These are phyloP conservation scores for Clanis bilineata DNA, from an alignment of 2,888 invertebrate genomes.

Conservation along the genomic window DNA sequence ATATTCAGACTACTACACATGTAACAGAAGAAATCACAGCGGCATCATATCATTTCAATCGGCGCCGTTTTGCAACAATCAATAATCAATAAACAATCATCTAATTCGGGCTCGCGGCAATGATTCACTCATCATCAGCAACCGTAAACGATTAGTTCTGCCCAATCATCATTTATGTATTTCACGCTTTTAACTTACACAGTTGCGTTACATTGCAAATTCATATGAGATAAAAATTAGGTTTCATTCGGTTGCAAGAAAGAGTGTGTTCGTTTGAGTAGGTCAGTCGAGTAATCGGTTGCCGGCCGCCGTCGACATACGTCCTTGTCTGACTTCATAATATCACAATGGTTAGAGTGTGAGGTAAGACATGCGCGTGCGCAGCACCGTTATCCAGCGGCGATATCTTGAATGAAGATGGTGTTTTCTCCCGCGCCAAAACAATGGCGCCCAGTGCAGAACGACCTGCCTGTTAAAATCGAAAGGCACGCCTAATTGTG, in stretches of 20 bases:
- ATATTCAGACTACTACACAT: background rate
- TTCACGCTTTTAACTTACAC: slow-evolving; percentile 57
- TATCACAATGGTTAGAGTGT: slow-evolving; percentile 32
- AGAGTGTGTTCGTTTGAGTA: slow-evolving; percentile 80
- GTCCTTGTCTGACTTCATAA: slow-evolving; percentile 42
- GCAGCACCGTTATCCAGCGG: slow-evolving; percentile 78
- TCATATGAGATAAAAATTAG: slow-evolving; percentile 78
- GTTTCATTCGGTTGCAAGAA: slow-evolving; percentile 81
- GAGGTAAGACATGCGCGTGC: slow-evolving; percentile 57
- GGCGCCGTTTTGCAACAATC: background rate
- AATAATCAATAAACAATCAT: slow-evolving; percentile 2
- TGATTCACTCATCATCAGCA: background rate
- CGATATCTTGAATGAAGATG: slow-evolving; percentile 82
- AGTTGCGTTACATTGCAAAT: slow-evolving; percentile 65
- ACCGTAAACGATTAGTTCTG: slow-evolving; percentile 19
- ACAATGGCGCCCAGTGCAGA: slow-evolving; percentile 68
- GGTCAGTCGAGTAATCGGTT: slow-evolving; percentile 81
- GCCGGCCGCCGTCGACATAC: slow-evolving; percentile 61
- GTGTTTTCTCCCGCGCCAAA: slow-evolving; percentile 80
- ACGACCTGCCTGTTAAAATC: slow-evolving; percentile 68
- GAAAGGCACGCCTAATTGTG: slow-evolving; percentile 64
- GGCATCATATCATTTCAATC: background rate
- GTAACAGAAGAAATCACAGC: background rate
- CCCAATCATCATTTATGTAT: slow-evolving; percentile 49
- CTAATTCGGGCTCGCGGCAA: background rate